Evolutionary conservation across 2,113 vertebrate genomes (phyloP), one percentile per base, ranked within the genome.

Genomic region (Hypomesus transpacificus): DNA sequence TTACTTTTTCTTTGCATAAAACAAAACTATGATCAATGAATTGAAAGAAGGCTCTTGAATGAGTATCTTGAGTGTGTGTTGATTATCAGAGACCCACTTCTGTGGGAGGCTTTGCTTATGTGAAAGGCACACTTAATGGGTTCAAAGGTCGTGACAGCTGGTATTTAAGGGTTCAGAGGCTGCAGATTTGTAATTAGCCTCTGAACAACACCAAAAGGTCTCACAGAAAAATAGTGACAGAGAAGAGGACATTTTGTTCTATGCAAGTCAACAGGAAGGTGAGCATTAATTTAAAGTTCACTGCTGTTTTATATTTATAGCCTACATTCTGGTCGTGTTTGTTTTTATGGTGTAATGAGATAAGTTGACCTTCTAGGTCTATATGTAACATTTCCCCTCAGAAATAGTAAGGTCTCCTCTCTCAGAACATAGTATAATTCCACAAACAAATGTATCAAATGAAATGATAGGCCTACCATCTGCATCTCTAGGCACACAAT

Each of bases 91-190:
- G 74, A 74, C 74, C 78, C 79, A 82, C 61, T 81, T 87, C 75
- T 86, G 86, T 68, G 79, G 28, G 84, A 78, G 83, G 71, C 82
- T 86, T 73, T 80, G 63, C 13, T n/a, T 9, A 89, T 88, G 86
- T 86, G 89, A 89, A 90, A 90, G 86, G 78, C 86, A 90, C 86
- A 84, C 86, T 87, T 87, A 86, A 85, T 85, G 77, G 87, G 87
- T 83, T 88, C 88, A 91, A 69, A 88, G 89, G 86, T 88, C 86
- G 46, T 85, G 84, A 86, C 87, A 89, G 87, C 79, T 83, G 81
- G 82, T 70, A 83, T 88, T 87, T 81, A 88, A 82, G 86, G 86
- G 87, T 88, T 90, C 84, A 88, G 78, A 69, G 69, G 82, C 75
- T 86, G 82, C 87, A 83, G 80, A 86, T 83, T 86, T 82, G 75